A percentile compares a stretch with the other conserved stretches of the same genome.
Conservation (phyloP, 2,113 vertebrate genomes). For the Fulmarus glacialis region DNA sequence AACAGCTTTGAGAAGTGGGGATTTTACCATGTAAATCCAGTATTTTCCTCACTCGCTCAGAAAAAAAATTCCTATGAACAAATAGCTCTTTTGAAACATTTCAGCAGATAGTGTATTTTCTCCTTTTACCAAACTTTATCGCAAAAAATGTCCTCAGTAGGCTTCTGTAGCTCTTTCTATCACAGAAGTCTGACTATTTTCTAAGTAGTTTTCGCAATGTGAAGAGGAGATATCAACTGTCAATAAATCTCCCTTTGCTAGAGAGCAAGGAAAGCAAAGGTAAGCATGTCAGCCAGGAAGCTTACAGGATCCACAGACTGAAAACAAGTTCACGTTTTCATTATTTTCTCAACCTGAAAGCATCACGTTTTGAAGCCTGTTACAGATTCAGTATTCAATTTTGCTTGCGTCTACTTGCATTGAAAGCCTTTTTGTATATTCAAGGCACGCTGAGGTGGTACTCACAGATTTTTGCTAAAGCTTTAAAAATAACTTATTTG, state of each 20-base stretch:
- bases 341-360: background rate
- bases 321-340: background rate
- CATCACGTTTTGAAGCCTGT: background rate
- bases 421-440: background rate
- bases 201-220: fast-evolving
- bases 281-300: fast-evolving
- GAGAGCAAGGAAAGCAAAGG: background rate
- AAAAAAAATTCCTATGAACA: background rate
- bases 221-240: background rate
- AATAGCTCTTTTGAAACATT: background rate
- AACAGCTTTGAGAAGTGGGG: background rate
- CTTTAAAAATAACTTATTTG: background rate
- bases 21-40: background rate
- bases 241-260: background rate
- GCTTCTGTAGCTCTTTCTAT: background rate
- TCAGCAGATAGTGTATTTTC: background rate
- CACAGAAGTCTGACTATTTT: background rate
- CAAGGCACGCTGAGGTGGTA: background rate
- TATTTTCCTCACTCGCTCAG: background rate
- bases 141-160: background rate
- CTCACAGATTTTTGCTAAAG: background rate
- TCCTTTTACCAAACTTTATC: background rate
- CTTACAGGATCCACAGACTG: background rate
- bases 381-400: background rate
- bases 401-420: no score